Conservation (phyloP, 2,888 invertebrate genomes). For the Polydrusus tereticollis region DNA sequence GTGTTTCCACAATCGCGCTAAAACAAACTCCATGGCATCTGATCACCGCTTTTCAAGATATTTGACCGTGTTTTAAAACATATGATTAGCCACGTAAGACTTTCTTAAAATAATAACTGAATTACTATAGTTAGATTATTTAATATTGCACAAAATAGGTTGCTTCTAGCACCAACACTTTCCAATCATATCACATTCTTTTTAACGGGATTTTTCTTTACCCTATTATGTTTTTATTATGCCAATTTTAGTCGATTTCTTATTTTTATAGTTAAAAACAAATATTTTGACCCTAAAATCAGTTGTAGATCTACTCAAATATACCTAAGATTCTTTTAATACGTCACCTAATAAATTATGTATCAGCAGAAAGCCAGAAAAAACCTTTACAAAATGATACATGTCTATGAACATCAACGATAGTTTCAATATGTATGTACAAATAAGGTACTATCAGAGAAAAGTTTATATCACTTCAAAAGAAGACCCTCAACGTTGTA, state of each 20-base stretch:
- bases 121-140: constrained; percentile 54
- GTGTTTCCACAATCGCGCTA: no score
- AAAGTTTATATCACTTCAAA: constrained; percentile 7
- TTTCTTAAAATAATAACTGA: not conserved
- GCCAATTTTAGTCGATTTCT: constrained; percentile 23
- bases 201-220: constrained; percentile 47
- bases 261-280: not conserved
- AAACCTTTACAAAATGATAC: constrained; percentile 7
- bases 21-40: no score
- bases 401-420: constrained; percentile 3
- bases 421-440: constrained; percentile 23
- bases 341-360: not conserved
- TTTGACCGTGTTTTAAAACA: no score
- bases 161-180: constrained; percentile 67
- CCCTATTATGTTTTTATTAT: constrained; percentile 11
- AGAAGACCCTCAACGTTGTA: constrained; percentile 3
- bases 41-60: no score
- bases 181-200: constrained; percentile 68
- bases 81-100: no score
- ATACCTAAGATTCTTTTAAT: not conserved
- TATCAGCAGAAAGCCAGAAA: constrained; percentile 3
- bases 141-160: constrained; percentile 67
- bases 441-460: constrained; percentile 28
- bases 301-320: not conserved
- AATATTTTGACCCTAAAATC: not conserved